phyloP scores from a whole-genome alignment of 2,113 vertebrate genomes.

The Erinaceus europaeus region DNA sequence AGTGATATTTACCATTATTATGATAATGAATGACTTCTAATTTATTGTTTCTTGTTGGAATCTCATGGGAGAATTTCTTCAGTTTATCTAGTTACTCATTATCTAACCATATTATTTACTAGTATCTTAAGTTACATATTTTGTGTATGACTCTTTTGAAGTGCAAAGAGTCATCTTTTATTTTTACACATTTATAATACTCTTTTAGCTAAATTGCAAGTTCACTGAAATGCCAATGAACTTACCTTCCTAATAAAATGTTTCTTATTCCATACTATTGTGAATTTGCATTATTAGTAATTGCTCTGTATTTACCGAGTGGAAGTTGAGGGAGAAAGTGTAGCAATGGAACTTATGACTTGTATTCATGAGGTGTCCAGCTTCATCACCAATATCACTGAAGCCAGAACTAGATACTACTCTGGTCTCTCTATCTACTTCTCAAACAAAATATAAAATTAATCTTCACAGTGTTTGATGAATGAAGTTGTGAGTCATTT shows the following conservation, averaged over 20 bases:
- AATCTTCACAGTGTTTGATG: background rate
- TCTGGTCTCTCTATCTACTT: too few relatives aligned
- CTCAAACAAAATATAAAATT: too few relatives aligned
- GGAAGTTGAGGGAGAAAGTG: too few relatives aligned
- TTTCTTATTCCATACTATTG: background rate
- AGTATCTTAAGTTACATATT: background rate
- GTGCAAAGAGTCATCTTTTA: background rate
- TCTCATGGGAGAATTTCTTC: background rate
- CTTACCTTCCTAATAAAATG: background rate
- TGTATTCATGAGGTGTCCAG: too few relatives aligned
- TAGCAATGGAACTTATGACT: too few relatives aligned
- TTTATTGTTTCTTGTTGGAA: background rate
- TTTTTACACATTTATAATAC: constrained; percentile 19
- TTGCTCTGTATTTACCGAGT: too few relatives aligned
- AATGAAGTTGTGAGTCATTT: background rate
- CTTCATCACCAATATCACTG: too few relatives aligned
- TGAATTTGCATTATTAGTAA: background rate
- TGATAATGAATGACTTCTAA: background rate
- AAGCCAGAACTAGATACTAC: too few relatives aligned
- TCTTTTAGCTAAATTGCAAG: background rate
- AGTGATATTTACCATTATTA: background rate
- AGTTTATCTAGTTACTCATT: background rate
- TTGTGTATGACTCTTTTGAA: background rate
- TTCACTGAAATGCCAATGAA: background rate
- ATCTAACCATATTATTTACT: background rate